These are phyloP conservation scores for Phylloscopus trochilus DNA, from an alignment of 2,113 vertebrate species.

Conservation along the genomic window DNA sequence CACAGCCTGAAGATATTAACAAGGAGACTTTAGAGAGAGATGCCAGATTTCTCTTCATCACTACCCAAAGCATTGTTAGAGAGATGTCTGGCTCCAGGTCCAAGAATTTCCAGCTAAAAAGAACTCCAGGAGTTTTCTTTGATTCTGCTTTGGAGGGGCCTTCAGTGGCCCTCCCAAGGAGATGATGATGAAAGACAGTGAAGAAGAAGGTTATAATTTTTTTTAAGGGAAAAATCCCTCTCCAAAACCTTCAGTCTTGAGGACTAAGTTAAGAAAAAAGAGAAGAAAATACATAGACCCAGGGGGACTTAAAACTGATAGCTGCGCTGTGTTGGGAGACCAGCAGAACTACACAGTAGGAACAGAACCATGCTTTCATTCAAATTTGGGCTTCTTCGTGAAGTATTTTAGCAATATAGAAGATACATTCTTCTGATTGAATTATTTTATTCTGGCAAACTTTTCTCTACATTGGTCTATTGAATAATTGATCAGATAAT, in stretches of 20 bases:
- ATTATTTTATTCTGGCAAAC: not conserved
- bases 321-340: not conserved
- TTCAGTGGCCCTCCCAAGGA: conserved; percentile 46
- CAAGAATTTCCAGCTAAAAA: conserved; percentile 59
- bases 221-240: not conserved
- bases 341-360: not conserved
- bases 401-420: not conserved
- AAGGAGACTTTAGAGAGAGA: not conserved
- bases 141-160: conserved; percentile 48
- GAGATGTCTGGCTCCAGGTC: conserved; percentile 42
- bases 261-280: not conserved
- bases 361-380: not conserved
- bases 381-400: not conserved
- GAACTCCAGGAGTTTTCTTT: conserved; percentile 64
- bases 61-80: conserved; percentile 31
- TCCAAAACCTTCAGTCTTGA: conserved; percentile 16
- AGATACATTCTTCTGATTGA: not conserved
- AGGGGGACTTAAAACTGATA: not conserved
- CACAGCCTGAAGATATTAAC: conserved; percentile 62
- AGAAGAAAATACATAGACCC: not conserved
- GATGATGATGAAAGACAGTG: conserved; percentile 34
- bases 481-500: not conserved
- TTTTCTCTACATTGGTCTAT: not conserved
- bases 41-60: conserved; percentile 36
- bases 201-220: conserved; percentile 30